phyloP scores from a whole-genome alignment of 2,113 vertebrate species.

The Dromiciops gliroides region DNA sequence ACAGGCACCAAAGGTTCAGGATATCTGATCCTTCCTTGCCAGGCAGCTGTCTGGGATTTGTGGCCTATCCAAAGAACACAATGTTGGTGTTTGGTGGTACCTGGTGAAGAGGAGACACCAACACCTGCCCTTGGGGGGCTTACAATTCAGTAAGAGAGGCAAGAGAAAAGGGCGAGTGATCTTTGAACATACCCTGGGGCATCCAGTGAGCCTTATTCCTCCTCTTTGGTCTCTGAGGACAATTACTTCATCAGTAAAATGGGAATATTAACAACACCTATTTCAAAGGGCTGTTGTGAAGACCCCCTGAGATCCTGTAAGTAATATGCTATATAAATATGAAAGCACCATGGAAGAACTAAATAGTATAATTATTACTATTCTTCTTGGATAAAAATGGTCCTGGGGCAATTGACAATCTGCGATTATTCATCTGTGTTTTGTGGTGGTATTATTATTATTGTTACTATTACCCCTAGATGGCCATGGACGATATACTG shows the following conservation, averaged over 20 bases:
- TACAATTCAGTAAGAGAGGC: background rate
- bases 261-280: background rate
- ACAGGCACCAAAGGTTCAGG: background rate
- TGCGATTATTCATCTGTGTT: background rate
- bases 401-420: background rate
- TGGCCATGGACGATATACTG: background rate
- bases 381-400: background rate
- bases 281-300: background rate
- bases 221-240: background rate
- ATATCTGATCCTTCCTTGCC: too few species aligned
- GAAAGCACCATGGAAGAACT: background rate
- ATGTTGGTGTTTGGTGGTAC: rapidly evolving
- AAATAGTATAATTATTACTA: background rate
- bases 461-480: background rate
- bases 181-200: background rate
- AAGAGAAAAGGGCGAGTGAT: rapidly evolving
- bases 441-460: background rate
- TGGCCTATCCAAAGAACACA: background rate
- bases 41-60: too few species aligned
- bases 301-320: background rate
- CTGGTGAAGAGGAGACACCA: background rate
- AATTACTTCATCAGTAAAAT: background rate
- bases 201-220: background rate
- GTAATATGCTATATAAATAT: background rate
- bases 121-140: background rate